phyloP scores from a whole-genome alignment of 2,113 vertebrate species.

The zebrafish (Danio rerio) region DNA sequence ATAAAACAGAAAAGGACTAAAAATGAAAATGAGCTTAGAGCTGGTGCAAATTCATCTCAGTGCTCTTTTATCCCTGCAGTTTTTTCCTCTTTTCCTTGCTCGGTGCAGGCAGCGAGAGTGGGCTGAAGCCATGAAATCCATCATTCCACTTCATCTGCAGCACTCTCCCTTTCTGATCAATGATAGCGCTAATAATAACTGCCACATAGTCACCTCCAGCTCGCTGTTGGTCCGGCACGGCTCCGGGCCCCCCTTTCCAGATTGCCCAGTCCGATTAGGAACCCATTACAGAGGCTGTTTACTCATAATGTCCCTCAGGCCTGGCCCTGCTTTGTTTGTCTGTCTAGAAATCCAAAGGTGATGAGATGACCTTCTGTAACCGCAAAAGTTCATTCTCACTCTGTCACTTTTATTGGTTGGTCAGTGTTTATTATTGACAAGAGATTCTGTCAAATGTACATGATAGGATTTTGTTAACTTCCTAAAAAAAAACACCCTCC shows the following conservation, averaged over 20 bases:
- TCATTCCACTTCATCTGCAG: slow-evolving; percentile 70
- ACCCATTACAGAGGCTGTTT: slow-evolving; percentile 79
- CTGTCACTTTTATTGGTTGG: background rate
- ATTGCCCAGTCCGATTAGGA: slow-evolving; percentile 78
- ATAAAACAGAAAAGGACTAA: slow-evolving; percentile 20
- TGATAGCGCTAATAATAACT: slow-evolving; percentile 82
- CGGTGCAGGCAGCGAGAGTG: slow-evolving; percentile 59
- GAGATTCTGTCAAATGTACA: slow-evolving; percentile 1
- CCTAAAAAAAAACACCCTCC: background rate
- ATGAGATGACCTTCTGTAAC: slow-evolving; percentile 66
- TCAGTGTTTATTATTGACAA: background rate
- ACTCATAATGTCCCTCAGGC: slow-evolving; percentile 72
- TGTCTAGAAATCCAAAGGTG: slow-evolving; percentile 65
- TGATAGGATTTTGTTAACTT: background rate
- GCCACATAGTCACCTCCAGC: slow-evolving; percentile 75
- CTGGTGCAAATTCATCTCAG: background rate
- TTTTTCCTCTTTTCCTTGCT: slow-evolving; percentile 43
- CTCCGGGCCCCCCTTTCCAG: slow-evolving; percentile 74
- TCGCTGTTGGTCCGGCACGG: slow-evolving; percentile 69
- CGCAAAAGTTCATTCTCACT: slow-evolving; percentile 31
- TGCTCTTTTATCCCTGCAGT: slow-evolving; percentile 16
- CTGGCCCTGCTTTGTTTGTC: slow-evolving; percentile 72
- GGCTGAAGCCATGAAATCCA: slow-evolving; percentile 69
- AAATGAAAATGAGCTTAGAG: slow-evolving; percentile 22
- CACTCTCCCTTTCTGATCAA: slow-evolving; percentile 75